phyloP scores from a whole-genome alignment of 64 coral and sea anemone genomes.

The Acropora tenuis region DNA sequence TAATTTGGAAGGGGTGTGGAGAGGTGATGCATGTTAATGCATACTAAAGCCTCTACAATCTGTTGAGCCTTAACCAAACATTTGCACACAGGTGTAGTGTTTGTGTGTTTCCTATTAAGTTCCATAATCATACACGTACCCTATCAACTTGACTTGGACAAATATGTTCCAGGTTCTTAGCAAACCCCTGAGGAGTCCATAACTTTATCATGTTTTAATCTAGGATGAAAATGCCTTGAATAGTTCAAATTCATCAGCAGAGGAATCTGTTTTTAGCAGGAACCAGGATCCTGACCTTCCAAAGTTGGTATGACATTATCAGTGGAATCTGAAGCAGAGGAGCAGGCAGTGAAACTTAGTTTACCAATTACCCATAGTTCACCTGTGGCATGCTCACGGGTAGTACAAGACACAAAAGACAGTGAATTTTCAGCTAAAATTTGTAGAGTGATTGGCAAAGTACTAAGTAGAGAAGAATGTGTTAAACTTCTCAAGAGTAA shows the following conservation, averaged over 20 bases:
- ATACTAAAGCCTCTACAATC: conserved; percentile 2
- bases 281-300: conserved; percentile 5
- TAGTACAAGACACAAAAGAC: conserved; percentile 2
- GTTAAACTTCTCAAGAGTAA: conserved; percentile 7
- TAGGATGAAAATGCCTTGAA: conserved; percentile 2
- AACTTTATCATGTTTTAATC: conserved; percentile 4
- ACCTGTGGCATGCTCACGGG: not conserved
- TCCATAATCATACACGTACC: not conserved
- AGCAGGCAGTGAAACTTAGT: too few species aligned
- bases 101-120: conserved; percentile 5
- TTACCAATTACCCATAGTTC: not conserved
- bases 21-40: not conserved
- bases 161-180: conserved; percentile 7
- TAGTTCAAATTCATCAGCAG: not conserved
- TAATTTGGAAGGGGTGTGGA: not conserved
- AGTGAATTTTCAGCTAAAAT: not conserved
- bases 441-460: not conserved
- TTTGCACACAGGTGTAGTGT: not conserved
- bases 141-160: conserved; percentile 2
- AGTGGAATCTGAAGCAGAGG: too few species aligned
- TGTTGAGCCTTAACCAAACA: conserved; percentile 1
- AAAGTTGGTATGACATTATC: not conserved
- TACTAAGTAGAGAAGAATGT: not conserved
- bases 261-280: not conserved
- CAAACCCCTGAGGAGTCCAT: not conserved